Base-by-base conservation (phyloP, 2,113 vertebrate genomes). In the Sapayoa aenigma region DNA sequence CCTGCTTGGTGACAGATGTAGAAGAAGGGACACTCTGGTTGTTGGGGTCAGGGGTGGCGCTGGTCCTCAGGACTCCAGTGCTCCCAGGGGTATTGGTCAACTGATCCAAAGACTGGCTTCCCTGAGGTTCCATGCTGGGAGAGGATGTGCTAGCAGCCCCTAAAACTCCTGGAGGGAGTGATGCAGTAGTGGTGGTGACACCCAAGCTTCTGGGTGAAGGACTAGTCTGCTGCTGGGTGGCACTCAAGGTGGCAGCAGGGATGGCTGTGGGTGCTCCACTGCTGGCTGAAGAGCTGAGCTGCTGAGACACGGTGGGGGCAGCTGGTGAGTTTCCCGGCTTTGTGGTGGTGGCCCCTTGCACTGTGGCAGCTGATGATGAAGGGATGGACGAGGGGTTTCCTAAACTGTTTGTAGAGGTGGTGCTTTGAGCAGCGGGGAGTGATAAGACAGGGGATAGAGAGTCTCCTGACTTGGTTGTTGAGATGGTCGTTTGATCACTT, bases 391-490 rank as follows among this genome's bases (percentile, higher is more conserved):
- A 13, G 59, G 37, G 9, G 60, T 17, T 9, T 62, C 12, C 23
- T 12, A 6, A 25, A 28, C 6, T 0, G 7, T 2, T 0, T 9
- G 14, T 1, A 6, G 14, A 1, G 9, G 1, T 7, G 71, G 0
- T 47, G 58, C 7, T 13, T 35, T 16, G n/a, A 60, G 1, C 1
- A 7, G 27, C 0, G 18, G 11, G 13, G 28, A 20, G 0, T 30
- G 22, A 0, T 5, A 0, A 0, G 31, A 1, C 21, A 42, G 47
- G 0, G 12, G 3, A 0, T 6, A 5, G 2, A 1, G 14, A 0
- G 27, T 3, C 1, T 72, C 0, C 21, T 0, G 2, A 2, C 5
- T 22, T 9, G 4, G 1, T 5, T 4, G 1, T 1, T 17, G 67
- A 1, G 15, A 0, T 3, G n/a, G 11, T 3, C 30, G 0, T 5